Evolutionary conservation across 2,113 vertebrate genomes (phyloP).

Genomic region (Carlito syrichta): DNA sequence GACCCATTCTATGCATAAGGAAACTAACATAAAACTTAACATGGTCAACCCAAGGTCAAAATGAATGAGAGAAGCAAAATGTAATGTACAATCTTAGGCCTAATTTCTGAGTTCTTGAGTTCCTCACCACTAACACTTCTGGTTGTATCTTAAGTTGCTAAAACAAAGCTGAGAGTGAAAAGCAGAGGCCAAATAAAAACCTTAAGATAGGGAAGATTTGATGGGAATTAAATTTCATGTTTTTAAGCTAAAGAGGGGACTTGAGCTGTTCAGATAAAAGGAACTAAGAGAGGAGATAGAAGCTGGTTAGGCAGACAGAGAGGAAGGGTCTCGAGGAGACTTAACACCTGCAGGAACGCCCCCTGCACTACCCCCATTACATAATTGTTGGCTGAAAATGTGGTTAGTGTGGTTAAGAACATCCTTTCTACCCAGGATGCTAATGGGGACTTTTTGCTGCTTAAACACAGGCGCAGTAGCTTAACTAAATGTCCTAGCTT

Average conservation of each 20-base stretch:
- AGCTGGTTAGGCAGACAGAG: no score
- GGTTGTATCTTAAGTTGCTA: neutral
- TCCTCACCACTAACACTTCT: neutral
- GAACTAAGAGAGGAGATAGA: no score
- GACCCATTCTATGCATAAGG: neutral
- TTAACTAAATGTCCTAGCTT: no score
- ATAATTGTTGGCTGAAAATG: no score
- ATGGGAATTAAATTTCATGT: neutral
- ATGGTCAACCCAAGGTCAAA: neutral
- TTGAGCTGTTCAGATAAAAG: neutral
- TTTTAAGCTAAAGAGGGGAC: conserved; percentile 2
- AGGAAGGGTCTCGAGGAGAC: no score
- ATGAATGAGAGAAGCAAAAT: neutral
- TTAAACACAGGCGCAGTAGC: no score
- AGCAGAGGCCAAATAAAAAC: neutral
- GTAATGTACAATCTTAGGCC: neutral
- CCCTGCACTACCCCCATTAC: no score
- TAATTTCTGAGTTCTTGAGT: neutral
- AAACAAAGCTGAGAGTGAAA: neutral
- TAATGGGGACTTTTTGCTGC: no score
- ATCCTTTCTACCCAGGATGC: no score
- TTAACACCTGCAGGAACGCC: no score
- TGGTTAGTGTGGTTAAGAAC: no score
- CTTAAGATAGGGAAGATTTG: neutral
- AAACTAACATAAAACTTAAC: neutral